phyloP scores from a whole-genome alignment of 2,888 invertebrate genomes.

The Anodontia alba region DNA sequence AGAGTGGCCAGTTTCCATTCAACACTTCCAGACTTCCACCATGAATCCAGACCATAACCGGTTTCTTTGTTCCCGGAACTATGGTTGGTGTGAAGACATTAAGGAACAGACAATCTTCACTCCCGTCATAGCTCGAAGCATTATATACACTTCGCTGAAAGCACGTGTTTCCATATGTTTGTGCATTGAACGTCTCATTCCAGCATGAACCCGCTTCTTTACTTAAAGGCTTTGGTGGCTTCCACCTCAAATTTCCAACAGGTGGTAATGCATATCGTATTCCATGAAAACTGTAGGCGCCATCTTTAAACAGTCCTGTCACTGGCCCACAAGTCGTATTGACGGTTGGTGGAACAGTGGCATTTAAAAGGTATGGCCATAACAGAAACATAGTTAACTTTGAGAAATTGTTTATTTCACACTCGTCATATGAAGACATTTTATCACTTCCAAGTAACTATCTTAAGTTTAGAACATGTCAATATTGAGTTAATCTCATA shows the following conservation, averaged over 20 bases:
- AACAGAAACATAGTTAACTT: neutral
- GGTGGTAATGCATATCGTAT: constrained; percentile 74
- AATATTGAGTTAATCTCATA: too few species aligned
- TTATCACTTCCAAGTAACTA: too few species aligned
- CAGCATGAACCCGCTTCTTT: constrained; percentile 61
- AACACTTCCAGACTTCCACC: constrained; percentile 73
- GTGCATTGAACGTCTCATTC: constrained; percentile 60
- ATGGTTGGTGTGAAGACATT: constrained; percentile 79
- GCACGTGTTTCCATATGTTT: constrained; percentile 61
- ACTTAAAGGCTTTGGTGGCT: constrained; percentile 55
- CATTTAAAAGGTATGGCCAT: neutral
- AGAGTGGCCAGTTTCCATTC: constrained; percentile 68
- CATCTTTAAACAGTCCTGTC: constrained; percentile 50
- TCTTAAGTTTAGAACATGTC: too few species aligned
- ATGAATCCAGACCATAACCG: constrained; percentile 83
- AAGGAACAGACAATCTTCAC: constrained; percentile 48
- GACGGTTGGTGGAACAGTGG: neutral
- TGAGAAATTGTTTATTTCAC: too few species aligned
- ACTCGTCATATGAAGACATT: too few species aligned
- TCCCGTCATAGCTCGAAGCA: constrained; percentile 46
- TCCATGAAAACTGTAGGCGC: constrained; percentile 64
- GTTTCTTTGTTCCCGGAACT: constrained; percentile 61
- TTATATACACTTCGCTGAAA: constrained; percentile 55
- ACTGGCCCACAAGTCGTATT: constrained; percentile 63
- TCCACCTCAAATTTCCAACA: constrained; percentile 61